Evolutionary conservation across 1,140 invertebrate genomes (phyloP), one percentile per base, ranked within the genome.

Genomic region (Macrotrachela quadricornifera): DNA sequence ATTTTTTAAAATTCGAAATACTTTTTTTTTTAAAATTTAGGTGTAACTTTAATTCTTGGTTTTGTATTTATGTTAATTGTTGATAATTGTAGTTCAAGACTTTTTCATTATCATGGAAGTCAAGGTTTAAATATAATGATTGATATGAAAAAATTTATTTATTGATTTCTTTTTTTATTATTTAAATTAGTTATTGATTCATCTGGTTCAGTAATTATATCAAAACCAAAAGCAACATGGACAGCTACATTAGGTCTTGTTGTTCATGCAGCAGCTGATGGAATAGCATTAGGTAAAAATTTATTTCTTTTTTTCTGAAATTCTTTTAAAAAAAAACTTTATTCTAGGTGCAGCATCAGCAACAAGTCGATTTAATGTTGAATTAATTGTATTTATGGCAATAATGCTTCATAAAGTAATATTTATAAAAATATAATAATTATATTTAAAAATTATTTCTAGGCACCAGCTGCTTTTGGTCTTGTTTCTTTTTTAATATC

Each of bases 21-120:
- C n/a, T n/a, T n/a, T n/a, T n/a, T n/a, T n/a, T n/a, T n/a, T n/a
- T n/a, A n/a, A n/a, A n/a, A n/a, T 30, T 30, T 84, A 59, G 82
- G 83, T 43, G 66, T 82, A 30, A 76, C 79, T 37, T 70, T 85
- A 38, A 77, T 85, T n/a, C 61, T 80, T 38, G 82, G 90, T 15
- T 99, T 99, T 71, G 77, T 96, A 16, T 90, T 97, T 63, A 97
- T 99, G 92, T 73, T 97, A 47, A 66, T 97, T 10, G 80, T 99
- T 4, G 92, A 97, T 70, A 85, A 92, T 60, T 70, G 72, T 40
- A 63, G 73, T 54, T 74, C 74, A 17, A 61, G 67, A 17, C 11
- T 48, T 8, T 55, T 30, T 13, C 44, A 54, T 45, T 30, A 44
- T 30, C 39, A 30, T 30, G 21, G 21, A 30, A 30, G 21, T 30